Base-by-base conservation (phyloP, 2,113 vertebrate genomes). In the Psilopsiagon aurifrons region DNA sequence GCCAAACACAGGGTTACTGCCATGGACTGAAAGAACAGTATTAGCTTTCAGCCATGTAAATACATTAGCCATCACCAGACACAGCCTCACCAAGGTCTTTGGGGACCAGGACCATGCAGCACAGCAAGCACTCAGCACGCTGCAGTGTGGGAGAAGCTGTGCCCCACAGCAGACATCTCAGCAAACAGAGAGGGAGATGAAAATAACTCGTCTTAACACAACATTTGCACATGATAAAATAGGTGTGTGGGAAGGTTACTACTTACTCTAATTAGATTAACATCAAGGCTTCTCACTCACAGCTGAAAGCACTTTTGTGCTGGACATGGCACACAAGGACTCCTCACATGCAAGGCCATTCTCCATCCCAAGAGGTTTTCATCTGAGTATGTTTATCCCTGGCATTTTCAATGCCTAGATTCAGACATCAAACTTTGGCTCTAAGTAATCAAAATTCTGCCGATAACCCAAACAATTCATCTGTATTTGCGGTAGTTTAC, bases 41-140 rank as follows among this genome's bases (percentile, higher is more conserved):
- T 80, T 68, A 95, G 49, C 59, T 90, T 95, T 81, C 91, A 92
- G 91, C 16, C 78, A 7, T 27, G 39, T 41, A 92, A 81, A 84
- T 78, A 55, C 29, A 90, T 67, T 62, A 79, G 51, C 68, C 70
- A 18, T 49, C 59, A 52, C 13, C 1, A 2, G 77, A 81, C 49
- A 47, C 25, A 66, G 78, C 49, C 74, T 73, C 73, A 55, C 27
- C 4, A 7, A 76, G 31, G 51, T 70, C 88, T 76, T 27, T 28
- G 33, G 55, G 74, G 84, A 83, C 52, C 7, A 46, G 43, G 31
- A 66, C 33, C 52, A 55, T 0, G 2, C 18, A 54, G 68, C 52
- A 73, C 4, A 94, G 73, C 47, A 79, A 90, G 35, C 1, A 22
- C 27, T 46, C 4, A 2, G 49, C 41, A 74, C 10, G 5, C 49